Evolutionary conservation across 2,113 vertebrate genomes (phyloP).

Genomic region (Nibea coibor): DNA sequence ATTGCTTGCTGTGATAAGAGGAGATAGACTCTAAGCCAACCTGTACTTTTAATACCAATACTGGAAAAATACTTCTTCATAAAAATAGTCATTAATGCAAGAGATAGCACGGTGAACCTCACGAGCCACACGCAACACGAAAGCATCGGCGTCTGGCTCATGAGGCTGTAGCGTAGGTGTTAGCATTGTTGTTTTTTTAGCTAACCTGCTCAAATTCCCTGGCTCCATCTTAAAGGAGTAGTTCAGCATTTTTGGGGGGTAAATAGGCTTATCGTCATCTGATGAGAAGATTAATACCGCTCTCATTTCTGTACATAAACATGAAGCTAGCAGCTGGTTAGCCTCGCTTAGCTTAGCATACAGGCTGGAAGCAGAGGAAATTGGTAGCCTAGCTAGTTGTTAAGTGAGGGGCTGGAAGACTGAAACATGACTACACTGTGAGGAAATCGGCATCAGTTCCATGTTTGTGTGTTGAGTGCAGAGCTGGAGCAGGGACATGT

Average conservation of each 20-base stretch:
- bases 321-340: not conserved
- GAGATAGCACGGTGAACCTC: slow-evolving; percentile 46
- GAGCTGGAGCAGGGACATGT: not conserved
- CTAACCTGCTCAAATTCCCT: slow-evolving; percentile 24
- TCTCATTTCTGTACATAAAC: not conserved
- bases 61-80: slow-evolving; percentile 83
- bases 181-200: slow-evolving; percentile 37
- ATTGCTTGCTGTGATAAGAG: slow-evolving; percentile 58
- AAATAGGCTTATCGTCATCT: not conserved
- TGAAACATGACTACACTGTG: not conserved
- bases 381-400: too few relatives aligned
- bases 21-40: slow-evolving; percentile 53
- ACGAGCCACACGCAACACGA: slow-evolving; percentile 36
- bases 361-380: not conserved
- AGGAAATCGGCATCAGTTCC: not conserved
- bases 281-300: not conserved
- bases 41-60: slow-evolving; percentile 73
- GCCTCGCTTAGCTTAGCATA: not conserved
- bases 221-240: slow-evolving; percentile 6
- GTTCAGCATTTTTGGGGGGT: slow-evolving; percentile 6
- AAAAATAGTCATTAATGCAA: slow-evolving; percentile 79
- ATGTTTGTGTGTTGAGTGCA: not conserved
- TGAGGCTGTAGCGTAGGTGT: slow-evolving; percentile 56
- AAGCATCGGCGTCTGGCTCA: slow-evolving; percentile 34
- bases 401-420: not conserved